Conservation (phyloP, 2,113 vertebrate genomes). For the Polypterus senegalus region DNA sequence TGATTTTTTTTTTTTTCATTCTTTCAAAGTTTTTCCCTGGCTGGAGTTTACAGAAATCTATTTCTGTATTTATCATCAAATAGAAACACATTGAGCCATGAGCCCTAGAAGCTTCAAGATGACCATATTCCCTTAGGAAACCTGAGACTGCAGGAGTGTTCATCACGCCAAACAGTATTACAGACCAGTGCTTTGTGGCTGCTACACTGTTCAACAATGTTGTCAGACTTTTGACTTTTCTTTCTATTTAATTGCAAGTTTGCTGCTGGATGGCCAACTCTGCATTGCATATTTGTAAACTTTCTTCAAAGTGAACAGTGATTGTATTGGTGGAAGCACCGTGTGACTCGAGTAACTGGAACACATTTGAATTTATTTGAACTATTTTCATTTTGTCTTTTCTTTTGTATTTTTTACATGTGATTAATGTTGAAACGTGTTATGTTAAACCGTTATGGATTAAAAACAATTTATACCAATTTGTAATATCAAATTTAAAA, state of each 20-base stretch:
- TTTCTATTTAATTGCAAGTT: conserved; percentile 42
- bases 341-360: conserved; percentile 18
- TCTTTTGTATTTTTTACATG: conserved; percentile 19
- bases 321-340: conserved; percentile 21
- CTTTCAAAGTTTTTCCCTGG: too few relatives aligned
- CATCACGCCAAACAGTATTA: conserved; percentile 2
- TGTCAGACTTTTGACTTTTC: conserved; percentile 19
- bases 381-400: conserved; percentile 23
- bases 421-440: not conserved
- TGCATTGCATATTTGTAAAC: conserved; percentile 18
- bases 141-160: too few relatives aligned
- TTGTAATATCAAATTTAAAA: conserved; percentile 11
- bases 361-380: conserved; percentile 23
- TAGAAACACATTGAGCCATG: too few relatives aligned
- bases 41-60: too few relatives aligned
- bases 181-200: not conserved
- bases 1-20: too few relatives aligned
- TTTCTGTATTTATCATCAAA: too few relatives aligned
- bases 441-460: too few relatives aligned
- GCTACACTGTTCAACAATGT: not conserved
- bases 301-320: conserved; percentile 27
- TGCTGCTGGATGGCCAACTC: conserved; percentile 80
- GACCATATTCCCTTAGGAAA: too few relatives aligned
- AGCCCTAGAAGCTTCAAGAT: too few relatives aligned
- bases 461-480: conserved; percentile 3